Conservation (phyloP, 2,888 invertebrate species). For the Perithous albicinctus region DNA sequence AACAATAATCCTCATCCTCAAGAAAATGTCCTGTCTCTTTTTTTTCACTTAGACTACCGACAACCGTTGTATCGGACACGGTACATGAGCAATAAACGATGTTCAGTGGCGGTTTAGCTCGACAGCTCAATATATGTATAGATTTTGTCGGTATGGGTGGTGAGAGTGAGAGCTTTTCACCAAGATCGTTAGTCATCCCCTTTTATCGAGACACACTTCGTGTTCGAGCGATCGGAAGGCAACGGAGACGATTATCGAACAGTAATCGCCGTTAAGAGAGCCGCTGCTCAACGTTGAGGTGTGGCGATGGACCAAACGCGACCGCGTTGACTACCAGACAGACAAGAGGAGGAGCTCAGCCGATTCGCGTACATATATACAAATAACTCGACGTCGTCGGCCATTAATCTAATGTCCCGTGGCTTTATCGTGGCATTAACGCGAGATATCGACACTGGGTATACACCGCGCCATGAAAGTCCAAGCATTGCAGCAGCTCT, state of each 20-base stretch:
- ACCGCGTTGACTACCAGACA: not conserved
- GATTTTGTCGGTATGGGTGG: no score
- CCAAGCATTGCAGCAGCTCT: slow-evolving; percentile 16
- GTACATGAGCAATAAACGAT: not conserved
- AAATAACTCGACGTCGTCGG: slow-evolving; percentile 64
- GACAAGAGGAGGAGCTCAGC: slow-evolving; percentile 33
- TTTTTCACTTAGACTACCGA: not conserved
- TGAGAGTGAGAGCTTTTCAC: slow-evolving; percentile 7
- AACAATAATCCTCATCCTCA: slow-evolving; percentile 55
- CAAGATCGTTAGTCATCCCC: slow-evolving; percentile 24
- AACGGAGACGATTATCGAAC: slow-evolving; percentile 62
- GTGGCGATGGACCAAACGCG: slow-evolving; percentile 54
- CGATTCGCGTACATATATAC: slow-evolving; percentile 57
- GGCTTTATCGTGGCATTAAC: slow-evolving; percentile 74
- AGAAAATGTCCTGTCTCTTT: not conserved
- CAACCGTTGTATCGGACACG: not conserved
- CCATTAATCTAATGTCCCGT: slow-evolving; percentile 77
- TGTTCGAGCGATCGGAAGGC: slow-evolving; percentile 58
- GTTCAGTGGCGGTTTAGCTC: not conserved
- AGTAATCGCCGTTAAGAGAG: slow-evolving; percentile 63
- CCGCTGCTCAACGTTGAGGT: slow-evolving; percentile 50
- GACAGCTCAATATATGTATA: not conserved
- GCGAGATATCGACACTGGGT: slow-evolving; percentile 71
- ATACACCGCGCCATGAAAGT: slow-evolving; percentile 13
- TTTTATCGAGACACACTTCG: slow-evolving; percentile 48